A percentile compares a stretch with the other conserved stretches of the same genome.
phyloP scores from a whole-genome alignment of 2,113 vertebrate genomes.

The Pterocles burchelli region DNA sequence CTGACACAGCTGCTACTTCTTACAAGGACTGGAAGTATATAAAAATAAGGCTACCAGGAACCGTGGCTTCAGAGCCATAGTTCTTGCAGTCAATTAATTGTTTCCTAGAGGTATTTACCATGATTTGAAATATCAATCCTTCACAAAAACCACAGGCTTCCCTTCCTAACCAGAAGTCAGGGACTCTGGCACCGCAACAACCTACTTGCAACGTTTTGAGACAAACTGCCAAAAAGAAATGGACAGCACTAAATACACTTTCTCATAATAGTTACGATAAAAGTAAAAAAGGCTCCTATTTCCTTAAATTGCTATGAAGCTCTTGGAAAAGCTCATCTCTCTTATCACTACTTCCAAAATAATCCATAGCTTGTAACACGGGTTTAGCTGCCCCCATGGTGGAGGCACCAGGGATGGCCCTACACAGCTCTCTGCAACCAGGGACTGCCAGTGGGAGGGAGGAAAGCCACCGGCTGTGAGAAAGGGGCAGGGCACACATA shows the following conservation, averaged over 20 bases:
- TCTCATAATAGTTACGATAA: background rate
- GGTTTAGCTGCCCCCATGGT: background rate
- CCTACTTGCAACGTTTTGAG: background rate
- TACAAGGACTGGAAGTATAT: background rate
- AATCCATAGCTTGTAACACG: rapidly evolving
- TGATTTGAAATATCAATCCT: background rate
- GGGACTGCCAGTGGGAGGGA: rapidly evolving
- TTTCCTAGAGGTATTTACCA: background rate
- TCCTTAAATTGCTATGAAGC: background rate
- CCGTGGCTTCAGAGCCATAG: background rate
- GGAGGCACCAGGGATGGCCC: background rate
- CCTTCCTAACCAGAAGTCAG: background rate
- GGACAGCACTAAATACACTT: background rate
- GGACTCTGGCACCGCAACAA: background rate
- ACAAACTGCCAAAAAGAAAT: background rate
- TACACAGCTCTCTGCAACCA: background rate
- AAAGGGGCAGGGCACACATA: background rate
- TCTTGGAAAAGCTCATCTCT: background rate
- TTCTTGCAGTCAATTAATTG: background rate
- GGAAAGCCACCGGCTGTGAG: background rate
- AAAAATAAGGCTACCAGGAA: background rate
- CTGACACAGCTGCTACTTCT: background rate
- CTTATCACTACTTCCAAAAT: background rate
- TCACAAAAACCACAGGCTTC: background rate
- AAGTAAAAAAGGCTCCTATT: background rate